Base-by-base conservation (phyloP, 2,113 vertebrate genomes). In the Sturnus vulgaris region DNA sequence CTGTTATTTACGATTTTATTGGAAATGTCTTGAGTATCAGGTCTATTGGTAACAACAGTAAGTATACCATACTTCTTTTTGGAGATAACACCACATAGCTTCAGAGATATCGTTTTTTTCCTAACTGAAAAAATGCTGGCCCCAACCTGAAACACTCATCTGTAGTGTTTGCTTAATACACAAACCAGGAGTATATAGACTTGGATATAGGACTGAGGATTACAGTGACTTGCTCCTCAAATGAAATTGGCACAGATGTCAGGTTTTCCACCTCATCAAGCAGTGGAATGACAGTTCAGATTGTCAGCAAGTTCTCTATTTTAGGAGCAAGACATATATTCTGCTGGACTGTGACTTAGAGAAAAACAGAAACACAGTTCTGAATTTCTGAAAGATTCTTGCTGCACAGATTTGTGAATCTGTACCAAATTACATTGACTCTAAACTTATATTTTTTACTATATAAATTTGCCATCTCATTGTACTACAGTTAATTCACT, bases 381-480 rank as follows among this genome's bases (percentile, higher is more conserved):
- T 84, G 8, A 8, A 71, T 92, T 90, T 77, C 57, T 90, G 73
- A 71, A 92, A 88, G 16, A 57, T 61, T 19, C 66, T 94, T 86
- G 70, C 39, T 63, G 35, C 39, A 86, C 55, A 84, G 28, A 83
- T 92, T 93, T 96, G 64, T 88, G 44, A 80, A 88, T 91, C 69
- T 88, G 25, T 82, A 83, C 57, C 17, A 5, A 71, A 65, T 72
- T 66, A 81, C 55, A 82, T 15, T 52, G 59, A 60, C 42, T 28
- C 88, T 89, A 95, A 81, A 71, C 75, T 78, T 72, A 40, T 9
- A 31, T 14, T 86, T 91, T 92, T 96, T 95, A 78, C 60, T 95
- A 28, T 44, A 30, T 55, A 71, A 89, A 92, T 92, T 88, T 83
- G 35, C 28, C 22, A 70, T 91, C 64, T 83, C 44, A 35, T 75